These are phyloP conservation scores for Cheilosia pagana DNA, from an alignment of 2,888 invertebrate genomes.

Conservation along the genomic window DNA sequence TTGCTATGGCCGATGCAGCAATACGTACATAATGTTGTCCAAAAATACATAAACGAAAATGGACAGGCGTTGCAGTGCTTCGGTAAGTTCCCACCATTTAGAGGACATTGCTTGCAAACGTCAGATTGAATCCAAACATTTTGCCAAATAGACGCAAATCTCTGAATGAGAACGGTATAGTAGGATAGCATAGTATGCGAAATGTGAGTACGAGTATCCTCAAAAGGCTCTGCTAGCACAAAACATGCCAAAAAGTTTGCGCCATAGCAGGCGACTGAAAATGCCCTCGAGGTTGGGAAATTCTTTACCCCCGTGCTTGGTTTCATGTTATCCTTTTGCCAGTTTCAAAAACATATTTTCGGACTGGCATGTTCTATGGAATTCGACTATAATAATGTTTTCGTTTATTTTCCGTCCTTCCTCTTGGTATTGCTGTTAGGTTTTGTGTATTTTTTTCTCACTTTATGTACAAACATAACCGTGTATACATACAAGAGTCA, in stretches of 20 bases:
- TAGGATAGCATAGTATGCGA: neutral
- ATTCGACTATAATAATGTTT: conserved; percentile 51
- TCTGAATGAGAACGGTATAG: neutral
- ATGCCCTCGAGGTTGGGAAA: conserved; percentile 50
- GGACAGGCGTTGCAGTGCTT: neutral
- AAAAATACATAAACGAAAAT: neutral
- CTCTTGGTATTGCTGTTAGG: conserved; percentile 30
- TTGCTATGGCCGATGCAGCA: neutral
- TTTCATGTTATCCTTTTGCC: conserved; percentile 64
- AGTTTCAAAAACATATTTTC: conserved; percentile 67
- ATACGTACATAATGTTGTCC: neutral
- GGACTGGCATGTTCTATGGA: conserved; percentile 65
- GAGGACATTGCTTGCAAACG: conserved; percentile 2
- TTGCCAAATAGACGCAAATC: conserved; percentile 4
- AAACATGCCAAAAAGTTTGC: conserved; percentile 14
- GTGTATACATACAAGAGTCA: conserved; percentile 1
- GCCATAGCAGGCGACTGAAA: conserved; percentile 1
- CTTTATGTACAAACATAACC: neutral
- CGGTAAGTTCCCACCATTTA: neutral
- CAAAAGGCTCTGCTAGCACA: conserved; percentile 9
- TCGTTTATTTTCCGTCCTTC: conserved; percentile 28
- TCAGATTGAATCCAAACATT: conserved; percentile 20
- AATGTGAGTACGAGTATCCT: neutral
- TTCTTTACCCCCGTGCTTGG: conserved; percentile 62
- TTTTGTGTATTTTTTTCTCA: conserved; percentile 17